phyloP scores from a whole-genome alignment of 2,888 invertebrate genomes.

The Oscheius sp. region DNA sequence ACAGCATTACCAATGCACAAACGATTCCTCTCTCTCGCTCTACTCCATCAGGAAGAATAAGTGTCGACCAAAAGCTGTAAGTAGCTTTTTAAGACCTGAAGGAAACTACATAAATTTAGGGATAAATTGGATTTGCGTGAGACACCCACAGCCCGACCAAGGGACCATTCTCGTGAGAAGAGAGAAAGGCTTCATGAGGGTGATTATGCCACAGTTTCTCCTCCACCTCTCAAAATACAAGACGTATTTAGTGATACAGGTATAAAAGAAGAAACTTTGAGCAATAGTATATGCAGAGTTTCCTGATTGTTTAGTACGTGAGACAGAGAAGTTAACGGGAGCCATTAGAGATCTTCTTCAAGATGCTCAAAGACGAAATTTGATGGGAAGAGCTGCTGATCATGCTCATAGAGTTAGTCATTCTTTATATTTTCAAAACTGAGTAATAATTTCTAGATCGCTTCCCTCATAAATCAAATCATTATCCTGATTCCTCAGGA shows the following conservation, averaged over 20 bases:
- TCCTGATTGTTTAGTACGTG: constrained; percentile 23
- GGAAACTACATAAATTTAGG: neutral
- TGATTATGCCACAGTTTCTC: constrained; percentile 25
- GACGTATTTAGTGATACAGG: constrained; percentile 21
- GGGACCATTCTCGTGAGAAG: constrained; percentile 22
- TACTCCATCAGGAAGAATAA: constrained; percentile 18
- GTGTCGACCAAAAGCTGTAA: constrained; percentile 18
- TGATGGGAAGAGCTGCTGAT: constrained; percentile 21
- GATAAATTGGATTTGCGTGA: neutral
- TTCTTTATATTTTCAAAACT: neutral
- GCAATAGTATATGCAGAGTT: constrained; percentile 5
- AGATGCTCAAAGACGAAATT: constrained; percentile 25
- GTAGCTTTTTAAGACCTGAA: neutral
- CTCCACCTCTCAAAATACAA: constrained; percentile 17
- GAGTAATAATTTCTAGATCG: constrained; percentile 17
- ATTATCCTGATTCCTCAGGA: constrained; percentile 25
- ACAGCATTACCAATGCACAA: neutral
- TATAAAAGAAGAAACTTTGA: neutral
- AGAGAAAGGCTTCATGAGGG: neutral
- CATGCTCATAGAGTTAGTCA: constrained; percentile 24
- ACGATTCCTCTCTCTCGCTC: constrained; percentile 12
- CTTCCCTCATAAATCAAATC: constrained; percentile 27
- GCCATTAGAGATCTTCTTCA: constrained; percentile 26
- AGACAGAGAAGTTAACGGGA: constrained; percentile 25
- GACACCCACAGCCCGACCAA: neutral